Conservation (phyloP, 2,113 vertebrate genomes). For the Rhinichthys klamathensis region DNA sequence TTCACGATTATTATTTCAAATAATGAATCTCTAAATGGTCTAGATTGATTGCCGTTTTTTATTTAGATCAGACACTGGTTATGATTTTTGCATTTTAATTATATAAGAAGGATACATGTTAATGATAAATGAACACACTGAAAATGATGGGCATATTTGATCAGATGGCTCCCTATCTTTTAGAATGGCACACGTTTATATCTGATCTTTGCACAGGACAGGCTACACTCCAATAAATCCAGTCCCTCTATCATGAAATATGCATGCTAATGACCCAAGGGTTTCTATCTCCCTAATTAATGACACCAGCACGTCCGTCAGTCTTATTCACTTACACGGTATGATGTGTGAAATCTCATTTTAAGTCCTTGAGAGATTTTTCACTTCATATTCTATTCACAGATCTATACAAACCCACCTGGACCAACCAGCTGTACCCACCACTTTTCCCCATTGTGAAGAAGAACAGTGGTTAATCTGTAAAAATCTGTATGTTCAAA, state of each 20-base stretch:
- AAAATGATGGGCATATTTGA: neutral
- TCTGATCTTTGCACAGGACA: neutral
- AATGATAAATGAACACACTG: neutral
- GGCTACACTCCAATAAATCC: neutral
- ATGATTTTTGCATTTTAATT: neutral
- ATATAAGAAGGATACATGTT: neutral
- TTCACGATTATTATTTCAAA: neutral
- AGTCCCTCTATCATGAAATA: conserved; percentile 20
- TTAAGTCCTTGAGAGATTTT: neutral
- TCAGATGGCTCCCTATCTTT: neutral
- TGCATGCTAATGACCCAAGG: conserved; percentile 15
- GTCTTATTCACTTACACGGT: neutral
- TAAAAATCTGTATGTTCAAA: neutral
- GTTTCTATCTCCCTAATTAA: conserved; percentile 17
- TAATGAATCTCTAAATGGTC: neutral
- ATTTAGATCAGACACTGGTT: neutral
- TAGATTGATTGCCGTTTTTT: neutral
- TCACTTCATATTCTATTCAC: conserved; percentile 5
- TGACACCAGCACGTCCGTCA: conserved; percentile 4
- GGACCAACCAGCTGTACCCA: neutral
- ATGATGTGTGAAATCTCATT: neutral
- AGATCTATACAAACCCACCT: neutral
- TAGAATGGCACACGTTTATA: neutral
- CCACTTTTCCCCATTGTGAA: neutral
- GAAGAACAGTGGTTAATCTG: neutral